A percentile compares a stretch with the other conserved stretches of the same genome.
Evolutionary conservation across 2,888 invertebrate genomes (phyloP).

Genomic region (Tigriopus californicus): DNA sequence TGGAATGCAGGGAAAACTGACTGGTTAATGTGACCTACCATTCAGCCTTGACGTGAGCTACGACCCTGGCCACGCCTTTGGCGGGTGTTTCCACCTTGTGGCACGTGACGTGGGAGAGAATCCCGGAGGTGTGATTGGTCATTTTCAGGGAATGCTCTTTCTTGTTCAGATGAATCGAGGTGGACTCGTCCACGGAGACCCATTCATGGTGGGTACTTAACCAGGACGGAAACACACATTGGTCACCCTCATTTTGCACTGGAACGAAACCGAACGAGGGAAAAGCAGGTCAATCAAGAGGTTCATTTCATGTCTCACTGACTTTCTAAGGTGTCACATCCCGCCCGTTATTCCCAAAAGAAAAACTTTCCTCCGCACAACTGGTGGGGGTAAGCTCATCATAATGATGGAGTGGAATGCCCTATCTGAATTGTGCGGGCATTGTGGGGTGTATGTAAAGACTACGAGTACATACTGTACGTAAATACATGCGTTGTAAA

Average conservation of each 20-base stretch:
- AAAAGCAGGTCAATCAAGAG: background rate
- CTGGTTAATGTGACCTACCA: slow-evolving; percentile 37
- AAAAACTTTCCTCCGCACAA: too few species aligned
- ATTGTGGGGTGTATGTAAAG: too few species aligned
- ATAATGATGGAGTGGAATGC: too few species aligned
- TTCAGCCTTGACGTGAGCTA: slow-evolving; percentile 54
- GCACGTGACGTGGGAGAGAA: slow-evolving; percentile 16
- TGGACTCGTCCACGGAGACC: slow-evolving; percentile 53
- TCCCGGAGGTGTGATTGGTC: slow-evolving; percentile 29
- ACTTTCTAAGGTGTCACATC: too few species aligned
- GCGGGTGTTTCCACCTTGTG: slow-evolving; percentile 15
- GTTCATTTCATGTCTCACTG: background rate
- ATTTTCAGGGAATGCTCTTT: slow-evolving; percentile 51
- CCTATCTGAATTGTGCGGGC: too few species aligned
- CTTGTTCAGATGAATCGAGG: slow-evolving; percentile 50
- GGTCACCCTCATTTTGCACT: slow-evolving; percentile 2
- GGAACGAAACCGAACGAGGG: background rate
- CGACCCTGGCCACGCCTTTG: slow-evolving; percentile 30
- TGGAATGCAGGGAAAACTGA: background rate
- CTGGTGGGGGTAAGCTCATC: too few species aligned
- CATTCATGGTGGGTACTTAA: slow-evolving; percentile 58
- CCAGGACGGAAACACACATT: slow-evolving; percentile 41
- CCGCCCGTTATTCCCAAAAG: too few species aligned
- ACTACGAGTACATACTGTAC: too few species aligned
- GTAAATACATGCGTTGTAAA: too few species aligned